phyloP scores from a whole-genome alignment of 2,113 vertebrate species.

The Bostrychus sinensis region DNA sequence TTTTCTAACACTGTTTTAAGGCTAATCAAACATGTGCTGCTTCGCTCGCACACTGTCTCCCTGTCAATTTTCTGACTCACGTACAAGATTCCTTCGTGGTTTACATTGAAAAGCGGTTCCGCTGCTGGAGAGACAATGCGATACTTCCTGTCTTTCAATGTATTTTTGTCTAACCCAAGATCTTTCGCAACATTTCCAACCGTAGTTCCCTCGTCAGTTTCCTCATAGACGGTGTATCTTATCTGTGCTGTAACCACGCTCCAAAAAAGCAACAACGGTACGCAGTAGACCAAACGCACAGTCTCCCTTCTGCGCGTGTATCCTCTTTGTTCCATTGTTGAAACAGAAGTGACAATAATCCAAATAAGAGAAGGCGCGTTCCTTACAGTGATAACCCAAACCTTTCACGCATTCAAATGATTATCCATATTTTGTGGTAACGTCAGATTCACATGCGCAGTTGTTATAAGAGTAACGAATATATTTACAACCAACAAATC shows the following conservation, averaged over 20 bases:
- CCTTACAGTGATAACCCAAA: too few species aligned
- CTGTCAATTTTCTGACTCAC: slow-evolving; percentile 62
- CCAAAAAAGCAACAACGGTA: slow-evolving; percentile 13
- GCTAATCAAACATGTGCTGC: slow-evolving; percentile 58
- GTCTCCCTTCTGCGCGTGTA: too few species aligned
- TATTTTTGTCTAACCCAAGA: slow-evolving; percentile 60
- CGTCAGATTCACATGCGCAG: too few species aligned
- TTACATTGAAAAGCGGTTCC: slow-evolving; percentile 56
- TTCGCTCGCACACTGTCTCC: slow-evolving; percentile 61
- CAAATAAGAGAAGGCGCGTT: too few species aligned
- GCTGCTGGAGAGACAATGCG: slow-evolving; percentile 66
- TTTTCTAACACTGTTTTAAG: slow-evolving; percentile 72
- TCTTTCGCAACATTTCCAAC: slow-evolving; percentile 73
- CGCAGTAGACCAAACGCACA: too few species aligned
- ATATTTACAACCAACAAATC: too few species aligned
- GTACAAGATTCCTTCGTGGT: slow-evolving; percentile 53
- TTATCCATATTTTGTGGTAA: too few species aligned
- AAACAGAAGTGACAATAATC: too few species aligned
- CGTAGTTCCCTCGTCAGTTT: slow-evolving; percentile 49
- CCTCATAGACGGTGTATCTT: slow-evolving; percentile 66
- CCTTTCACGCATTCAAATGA: too few species aligned
- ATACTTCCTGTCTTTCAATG: slow-evolving; percentile 53
- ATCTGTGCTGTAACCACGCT: slow-evolving; percentile 50
- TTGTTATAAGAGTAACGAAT: too few species aligned
- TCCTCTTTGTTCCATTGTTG: too few species aligned